Percentiles rank a stretch among this genome's conserved stretches.
Conservation (phyloP, 2,888 invertebrate genomes). For the Bembecia ichneumoniformis region DNA sequence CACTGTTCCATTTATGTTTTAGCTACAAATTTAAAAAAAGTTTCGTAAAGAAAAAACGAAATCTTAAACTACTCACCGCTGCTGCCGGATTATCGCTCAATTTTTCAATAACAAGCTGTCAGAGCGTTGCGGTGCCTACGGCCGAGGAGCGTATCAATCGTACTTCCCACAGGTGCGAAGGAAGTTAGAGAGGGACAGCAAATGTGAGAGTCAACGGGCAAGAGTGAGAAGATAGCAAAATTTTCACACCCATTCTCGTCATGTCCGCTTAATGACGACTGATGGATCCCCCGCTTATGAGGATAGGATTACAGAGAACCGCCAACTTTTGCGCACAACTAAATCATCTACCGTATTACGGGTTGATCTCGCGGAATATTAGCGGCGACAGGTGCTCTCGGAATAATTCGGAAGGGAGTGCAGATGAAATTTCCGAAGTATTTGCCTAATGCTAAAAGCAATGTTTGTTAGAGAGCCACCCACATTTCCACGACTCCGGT, state of each 20-base stretch:
- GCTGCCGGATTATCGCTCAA: slow-evolving; percentile 56
- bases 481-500: slow-evolving; percentile 11
- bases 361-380: slow-evolving; percentile 22
- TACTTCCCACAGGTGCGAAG: slow-evolving; percentile 45
- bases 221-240: slow-evolving; percentile 12
- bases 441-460: neutral
- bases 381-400: slow-evolving; percentile 18
- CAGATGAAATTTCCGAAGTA: neutral
- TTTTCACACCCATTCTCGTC: slow-evolving; percentile 24
- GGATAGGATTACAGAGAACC: slow-evolving; percentile 49
- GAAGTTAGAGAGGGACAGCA: slow-evolving; percentile 9
- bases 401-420: neutral
- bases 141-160: slow-evolving; percentile 54
- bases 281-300: slow-evolving; percentile 57
- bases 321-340: slow-evolving; percentile 9
- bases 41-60: slow-evolving; percentile 18
- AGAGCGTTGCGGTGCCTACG: slow-evolving; percentile 34
- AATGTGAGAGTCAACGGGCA: slow-evolving; percentile 11
- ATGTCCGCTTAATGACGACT: slow-evolving; percentile 62
- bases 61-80: slow-evolving; percentile 43
- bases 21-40: slow-evolving; percentile 3
- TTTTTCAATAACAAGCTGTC: slow-evolving; percentile 67
- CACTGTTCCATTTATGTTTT: slow-evolving; percentile 1
- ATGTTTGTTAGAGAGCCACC: neutral
- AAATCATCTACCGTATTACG: slow-evolving; percentile 28